These are phyloP conservation scores for Anolis apletophallus DNA, from an alignment of 2,797 vertebrate genomes.

Conservation along the genomic window DNA sequence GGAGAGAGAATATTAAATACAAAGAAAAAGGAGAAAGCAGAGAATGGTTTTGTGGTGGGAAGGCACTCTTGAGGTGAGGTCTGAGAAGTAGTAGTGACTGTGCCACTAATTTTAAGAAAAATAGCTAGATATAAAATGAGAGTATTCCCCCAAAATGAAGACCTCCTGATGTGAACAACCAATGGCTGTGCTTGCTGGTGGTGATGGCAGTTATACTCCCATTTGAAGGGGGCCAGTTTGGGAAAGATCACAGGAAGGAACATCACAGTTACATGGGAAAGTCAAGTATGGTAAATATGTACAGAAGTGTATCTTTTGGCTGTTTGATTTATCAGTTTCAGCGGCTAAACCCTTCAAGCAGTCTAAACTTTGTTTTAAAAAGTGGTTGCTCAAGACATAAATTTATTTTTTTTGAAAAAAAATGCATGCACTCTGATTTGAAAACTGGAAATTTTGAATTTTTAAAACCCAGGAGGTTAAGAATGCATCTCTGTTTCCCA, in stretches of 20 bases:
- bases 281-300: background rate
- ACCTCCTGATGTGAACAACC: background rate
- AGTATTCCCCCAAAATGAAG: background rate
- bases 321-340: background rate
- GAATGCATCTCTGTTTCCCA: background rate
- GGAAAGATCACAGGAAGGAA: background rate
- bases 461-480: background rate
- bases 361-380: too few species aligned
- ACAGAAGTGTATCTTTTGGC: background rate
- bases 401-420: background rate
- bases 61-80: too few species aligned
- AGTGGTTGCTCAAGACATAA: background rate
- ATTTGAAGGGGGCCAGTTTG: background rate
- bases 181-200: background rate
- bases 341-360: background rate
- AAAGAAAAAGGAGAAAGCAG: background rate
- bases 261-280: background rate
- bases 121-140: too few species aligned
- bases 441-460: background rate
- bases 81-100: too few species aligned
- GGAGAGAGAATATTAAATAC: too few species aligned
- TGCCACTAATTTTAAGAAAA: background rate
- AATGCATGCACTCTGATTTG: background rate
- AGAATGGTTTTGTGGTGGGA: background rate
- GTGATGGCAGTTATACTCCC: background rate